Evolutionary conservation across 2,888 invertebrate genomes (phyloP).

Genomic region (Isoperla grammatica): DNA sequence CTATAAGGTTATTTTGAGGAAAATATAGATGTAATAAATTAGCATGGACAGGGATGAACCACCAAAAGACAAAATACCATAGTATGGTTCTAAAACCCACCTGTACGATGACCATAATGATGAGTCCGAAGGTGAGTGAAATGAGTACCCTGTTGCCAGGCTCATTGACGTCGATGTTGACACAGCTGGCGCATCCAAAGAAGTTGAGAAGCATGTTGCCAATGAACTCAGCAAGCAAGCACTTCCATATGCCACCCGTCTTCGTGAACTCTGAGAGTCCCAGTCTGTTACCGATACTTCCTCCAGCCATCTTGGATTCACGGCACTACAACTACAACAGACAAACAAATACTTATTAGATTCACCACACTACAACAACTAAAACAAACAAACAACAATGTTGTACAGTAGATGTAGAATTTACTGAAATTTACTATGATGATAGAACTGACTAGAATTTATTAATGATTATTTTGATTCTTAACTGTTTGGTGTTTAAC

Average conservation of each 20-base stretch:
- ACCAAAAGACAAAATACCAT: too few species aligned
- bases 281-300: conserved; percentile 21
- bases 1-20: too few species aligned
- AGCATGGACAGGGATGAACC: too few species aligned
- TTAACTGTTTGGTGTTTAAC: too few species aligned
- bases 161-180: conserved; percentile 48
- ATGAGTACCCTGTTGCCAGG: conserved; percentile 57
- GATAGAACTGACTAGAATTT: too few species aligned
- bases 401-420: too few species aligned
- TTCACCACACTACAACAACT: too few species aligned
- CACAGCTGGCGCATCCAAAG: conserved; percentile 79
- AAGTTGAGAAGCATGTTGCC: conserved; percentile 83
- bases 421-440: too few species aligned
- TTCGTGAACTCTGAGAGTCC: conserved; percentile 39
- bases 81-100: too few species aligned
- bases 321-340: not conserved
- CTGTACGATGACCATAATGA: conserved; percentile 77
- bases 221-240: conserved; percentile 79
- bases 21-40: too few species aligned
- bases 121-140: conserved; percentile 77
- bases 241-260: conserved; percentile 66
- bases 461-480: too few species aligned
- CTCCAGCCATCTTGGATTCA: not conserved
- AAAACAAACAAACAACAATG: too few species aligned
- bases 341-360: not conserved